Conservation (phyloP, 1,140 invertebrate species). For the Branchinecta lynchi region DNA sequence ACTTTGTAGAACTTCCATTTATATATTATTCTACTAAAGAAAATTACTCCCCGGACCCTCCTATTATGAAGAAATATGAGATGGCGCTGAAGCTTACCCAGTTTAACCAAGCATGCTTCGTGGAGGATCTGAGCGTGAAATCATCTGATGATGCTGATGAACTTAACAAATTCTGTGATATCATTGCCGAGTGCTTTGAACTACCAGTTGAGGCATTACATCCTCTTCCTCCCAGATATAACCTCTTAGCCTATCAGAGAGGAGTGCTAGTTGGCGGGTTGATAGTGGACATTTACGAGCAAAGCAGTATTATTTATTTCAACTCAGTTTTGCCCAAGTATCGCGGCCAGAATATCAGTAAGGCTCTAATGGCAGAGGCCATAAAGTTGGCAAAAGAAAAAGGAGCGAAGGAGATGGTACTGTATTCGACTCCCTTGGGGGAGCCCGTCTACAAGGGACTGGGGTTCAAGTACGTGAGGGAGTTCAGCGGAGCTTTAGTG, state of each 20-base stretch:
- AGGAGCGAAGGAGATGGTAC: background rate
- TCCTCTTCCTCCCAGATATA: background rate
- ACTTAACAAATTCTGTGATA: background rate
- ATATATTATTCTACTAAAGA: too few relatives aligned
- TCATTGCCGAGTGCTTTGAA: background rate
- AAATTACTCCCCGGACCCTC: too few relatives aligned
- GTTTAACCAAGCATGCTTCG: background rate
- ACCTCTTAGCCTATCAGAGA: background rate
- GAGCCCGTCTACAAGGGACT: background rate
- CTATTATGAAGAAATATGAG: too few relatives aligned
- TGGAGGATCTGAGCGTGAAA: background rate
- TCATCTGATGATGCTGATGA: background rate
- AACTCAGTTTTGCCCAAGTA: background rate
- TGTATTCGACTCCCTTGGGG: background rate
- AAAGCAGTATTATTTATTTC: slow-evolving; percentile 2
- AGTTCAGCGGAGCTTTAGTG: background rate
- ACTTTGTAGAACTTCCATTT: too few relatives aligned
- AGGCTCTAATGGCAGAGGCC: background rate
- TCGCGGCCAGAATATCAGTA: background rate
- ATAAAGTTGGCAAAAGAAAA: background rate
- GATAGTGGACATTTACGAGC: background rate
- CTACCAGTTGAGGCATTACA: background rate
- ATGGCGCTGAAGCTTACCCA: background rate
- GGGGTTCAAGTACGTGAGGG: background rate
- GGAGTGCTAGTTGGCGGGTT: background rate